Base-by-base conservation (phyloP, 2,797 vertebrate genomes). In the Centropyge bicolor region DNA sequence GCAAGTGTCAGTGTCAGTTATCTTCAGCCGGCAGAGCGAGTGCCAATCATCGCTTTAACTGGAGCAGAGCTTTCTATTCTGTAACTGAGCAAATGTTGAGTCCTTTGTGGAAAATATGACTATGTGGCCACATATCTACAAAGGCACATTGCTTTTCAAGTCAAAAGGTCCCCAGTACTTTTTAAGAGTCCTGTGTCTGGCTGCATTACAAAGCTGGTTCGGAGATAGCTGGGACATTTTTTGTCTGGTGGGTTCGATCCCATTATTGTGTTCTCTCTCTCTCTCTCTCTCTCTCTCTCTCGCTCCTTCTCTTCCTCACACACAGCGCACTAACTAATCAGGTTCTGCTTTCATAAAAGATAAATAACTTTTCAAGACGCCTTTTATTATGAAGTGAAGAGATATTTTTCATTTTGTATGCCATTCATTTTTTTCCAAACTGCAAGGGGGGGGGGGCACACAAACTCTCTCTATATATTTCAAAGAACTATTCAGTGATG, bases 291-390 rank as follows among this genome's bases (percentile, higher is more conserved):
- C n/a, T 41, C 69, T 40, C 54, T 31, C 27, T 31, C 27, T 31
- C 27, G 2, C 27, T 31, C 27, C 4, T 4, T 31, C 27, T 4
- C 56, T 43, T 19, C 19, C 68, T 16, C 48, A 36, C 2, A 24
- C 41, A 66, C 57, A 81, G 38, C 43, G 36, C 27, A 38, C 41
- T 41, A 2, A 35, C 48, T 59, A 45, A 82, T 70, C 57, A 74
- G 14, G 24, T 60, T 76, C 57, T 68, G 22, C 41, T 67, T 74
- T 59, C 45, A 62, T 59, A 17, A 79, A 79, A 66, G 54, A 70
- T 49, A 17, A 66, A 76, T 62, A 31, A 49, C 61, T 11, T 78
- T 43, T 40, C 17, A 0, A 13, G 3, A 17, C 0, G 1, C 51
- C 24, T 69, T 35, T 51, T 16, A 59, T 71, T 27, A 20, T 62